Evolutionary conservation across 2,113 vertebrate genomes (phyloP), one percentile per base, ranked within the genome.

Genomic region (Oreochromis spilurus): DNA sequence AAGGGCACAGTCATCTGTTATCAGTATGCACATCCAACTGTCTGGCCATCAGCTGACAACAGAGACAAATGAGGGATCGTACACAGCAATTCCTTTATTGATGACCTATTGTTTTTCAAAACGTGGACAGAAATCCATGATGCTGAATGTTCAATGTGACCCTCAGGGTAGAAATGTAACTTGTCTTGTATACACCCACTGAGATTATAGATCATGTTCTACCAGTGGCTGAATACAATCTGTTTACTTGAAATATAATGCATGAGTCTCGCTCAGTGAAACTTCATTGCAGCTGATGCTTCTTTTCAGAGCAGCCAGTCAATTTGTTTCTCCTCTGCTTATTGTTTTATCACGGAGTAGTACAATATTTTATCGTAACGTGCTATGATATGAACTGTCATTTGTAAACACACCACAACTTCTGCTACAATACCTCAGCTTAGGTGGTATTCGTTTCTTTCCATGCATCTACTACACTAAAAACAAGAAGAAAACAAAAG

Each of bases 21-120:
- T 92, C 90, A 70, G 91, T 81, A 93, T 94, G 89, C 93, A 89
- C 89, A 29, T 55, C 65, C 82, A 87, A 79, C 88, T 24, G 84
- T 82, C 83, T 80, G 79, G 83, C 88, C 89, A 88, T 93, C 93
- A 86, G 79, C 85, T 89, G 92, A 94, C 94, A 94, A 87, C 91
- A 72, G 83, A 91, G 91, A 94, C 93, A 93, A 94, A 96, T 93
- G 90, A 92, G 86, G 86, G 90, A 93, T 94, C 83, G 88, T 84
- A 84, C 75, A n/a, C 70, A 84, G 87, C 81, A 83, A 79, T 87
- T 91, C 75, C 70, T 89, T 94, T 93, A 93, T 84, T 91, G 86
- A 90, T 85, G 88, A 88, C 80, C 70, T 83, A 45, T 81, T 86
- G 80, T 83, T 79, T 88, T 88, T 75, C 24, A 72, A 83, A 88